phyloP scores from a whole-genome alignment of 2,113 vertebrate species.

The Limnothrissa miodon region DNA sequence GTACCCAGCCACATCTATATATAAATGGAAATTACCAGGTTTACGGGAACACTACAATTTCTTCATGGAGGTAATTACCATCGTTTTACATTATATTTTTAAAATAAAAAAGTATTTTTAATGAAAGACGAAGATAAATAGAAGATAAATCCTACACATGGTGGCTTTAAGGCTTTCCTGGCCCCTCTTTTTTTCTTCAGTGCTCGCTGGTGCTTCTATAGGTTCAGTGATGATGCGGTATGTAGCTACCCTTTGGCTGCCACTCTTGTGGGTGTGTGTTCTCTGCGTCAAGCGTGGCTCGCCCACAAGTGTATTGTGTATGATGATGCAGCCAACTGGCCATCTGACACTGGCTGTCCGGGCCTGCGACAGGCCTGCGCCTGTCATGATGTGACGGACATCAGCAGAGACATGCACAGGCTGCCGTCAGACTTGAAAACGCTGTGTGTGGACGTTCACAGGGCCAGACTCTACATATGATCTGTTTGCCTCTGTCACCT shows the following conservation, averaged over 20 bases:
- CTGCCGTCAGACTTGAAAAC: slow-evolving; percentile 13
- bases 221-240: neutral
- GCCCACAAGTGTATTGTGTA: slow-evolving; percentile 12
- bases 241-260: neutral
- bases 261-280: neutral
- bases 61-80: no score
- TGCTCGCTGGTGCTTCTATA: no score
- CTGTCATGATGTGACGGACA: slow-evolving; percentile 5
- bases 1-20: no score
- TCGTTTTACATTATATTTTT: no score
- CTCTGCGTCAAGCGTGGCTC: neutral
- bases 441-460: slow-evolving; percentile 13
- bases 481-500: neutral
- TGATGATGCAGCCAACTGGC: neutral
- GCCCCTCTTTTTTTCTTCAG: no score
- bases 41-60: no score
- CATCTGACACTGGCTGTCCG: neutral
- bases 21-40: no score
- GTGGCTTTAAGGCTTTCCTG: no score
- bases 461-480: neutral
- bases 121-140: no score
- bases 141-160: no score
- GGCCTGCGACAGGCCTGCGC: neutral
- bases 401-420: slow-evolving; percentile 12
- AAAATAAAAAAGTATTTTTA: no score